Evolutionary conservation across 2,888 invertebrate genomes (phyloP).

Genomic region (Pristionchus exspectatus): DNA sequence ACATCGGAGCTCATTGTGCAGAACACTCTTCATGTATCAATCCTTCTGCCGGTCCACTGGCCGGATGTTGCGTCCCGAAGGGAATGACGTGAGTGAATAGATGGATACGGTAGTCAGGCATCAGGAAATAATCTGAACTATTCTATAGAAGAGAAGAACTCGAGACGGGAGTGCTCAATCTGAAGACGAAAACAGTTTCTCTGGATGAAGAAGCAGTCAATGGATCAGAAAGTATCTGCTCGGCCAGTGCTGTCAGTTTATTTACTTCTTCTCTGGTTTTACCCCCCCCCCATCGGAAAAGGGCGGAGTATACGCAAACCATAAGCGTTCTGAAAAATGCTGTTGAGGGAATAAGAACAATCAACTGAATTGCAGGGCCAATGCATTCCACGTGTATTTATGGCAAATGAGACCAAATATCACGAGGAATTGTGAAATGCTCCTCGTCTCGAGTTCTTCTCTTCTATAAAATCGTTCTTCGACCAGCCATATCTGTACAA

Average conservation of each 20-base stretch:
- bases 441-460: too few relatives aligned
- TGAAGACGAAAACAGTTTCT: neutral
- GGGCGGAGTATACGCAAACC: too few relatives aligned
- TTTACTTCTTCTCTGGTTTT: neutral
- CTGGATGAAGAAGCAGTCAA: neutral
- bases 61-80: slow-evolving; percentile 35
- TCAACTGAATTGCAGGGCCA: neutral
- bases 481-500: slow-evolving; percentile 27
- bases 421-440: neutral
- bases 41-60: neutral
- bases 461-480: too few relatives aligned
- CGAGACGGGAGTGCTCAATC: neutral
- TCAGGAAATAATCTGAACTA: neutral
- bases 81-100: slow-evolving; percentile 19
- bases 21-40: slow-evolving; percentile 13
- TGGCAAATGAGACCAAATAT: slow-evolving; percentile 1
- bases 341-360: neutral
- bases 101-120: neutral
- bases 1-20: neutral
- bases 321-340: too few relatives aligned
- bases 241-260: neutral
- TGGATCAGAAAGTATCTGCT: neutral
- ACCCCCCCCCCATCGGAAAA: too few relatives aligned
- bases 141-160: neutral
- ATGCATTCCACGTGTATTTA: neutral